Percentiles rank a stretch among this genome's conserved stretches.
phyloP scores from a whole-genome alignment of 1,140 invertebrate species.

The Ostrea denselamellosa region DNA sequence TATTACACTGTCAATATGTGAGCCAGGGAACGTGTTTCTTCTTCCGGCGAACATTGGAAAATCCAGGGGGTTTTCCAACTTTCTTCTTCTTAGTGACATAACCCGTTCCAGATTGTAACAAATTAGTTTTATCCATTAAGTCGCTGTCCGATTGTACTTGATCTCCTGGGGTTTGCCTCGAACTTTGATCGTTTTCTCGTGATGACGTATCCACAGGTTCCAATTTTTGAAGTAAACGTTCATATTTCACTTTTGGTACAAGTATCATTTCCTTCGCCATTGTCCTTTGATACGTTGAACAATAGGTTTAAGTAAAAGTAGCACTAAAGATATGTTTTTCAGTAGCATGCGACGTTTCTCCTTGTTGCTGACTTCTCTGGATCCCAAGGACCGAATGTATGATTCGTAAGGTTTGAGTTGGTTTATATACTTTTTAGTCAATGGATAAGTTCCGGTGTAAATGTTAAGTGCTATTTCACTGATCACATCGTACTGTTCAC shows the following conservation, averaged over 20 bases:
- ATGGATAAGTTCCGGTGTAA: constrained; percentile 15
- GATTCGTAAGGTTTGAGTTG: constrained; percentile 42
- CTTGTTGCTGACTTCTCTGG: constrained; percentile 3
- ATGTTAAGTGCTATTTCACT: constrained; percentile 44
- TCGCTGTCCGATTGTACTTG: constrained; percentile 24
- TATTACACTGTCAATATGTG: constrained; percentile 24
- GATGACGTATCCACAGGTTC: constrained; percentile 29
- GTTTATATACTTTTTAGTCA: constrained; percentile 24
- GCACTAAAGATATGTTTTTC: neutral
- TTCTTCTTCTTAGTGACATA: neutral
- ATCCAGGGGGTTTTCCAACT: constrained; percentile 17
- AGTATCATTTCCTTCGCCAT: constrained; percentile 41
- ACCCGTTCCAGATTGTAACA: constrained; percentile 7
- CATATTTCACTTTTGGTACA: too few relatives aligned
- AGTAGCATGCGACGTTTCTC: neutral
- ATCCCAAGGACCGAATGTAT: constrained; percentile 31
- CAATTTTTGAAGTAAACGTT: too few relatives aligned
- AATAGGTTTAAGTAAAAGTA: constrained; percentile 24
- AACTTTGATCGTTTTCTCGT: constrained; percentile 32
- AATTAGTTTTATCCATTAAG: constrained; percentile 34
- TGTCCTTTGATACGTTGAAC: neutral
- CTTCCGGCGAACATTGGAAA: neutral
- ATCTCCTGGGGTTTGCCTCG: constrained; percentile 12
- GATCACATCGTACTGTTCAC: constrained; percentile 4
- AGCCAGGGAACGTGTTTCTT: constrained; percentile 23